Evolutionary conservation across 2,888 invertebrate species (phyloP), one percentile per base, ranked within the genome.

Genomic region (Drosophila nr. medialis): DNA sequence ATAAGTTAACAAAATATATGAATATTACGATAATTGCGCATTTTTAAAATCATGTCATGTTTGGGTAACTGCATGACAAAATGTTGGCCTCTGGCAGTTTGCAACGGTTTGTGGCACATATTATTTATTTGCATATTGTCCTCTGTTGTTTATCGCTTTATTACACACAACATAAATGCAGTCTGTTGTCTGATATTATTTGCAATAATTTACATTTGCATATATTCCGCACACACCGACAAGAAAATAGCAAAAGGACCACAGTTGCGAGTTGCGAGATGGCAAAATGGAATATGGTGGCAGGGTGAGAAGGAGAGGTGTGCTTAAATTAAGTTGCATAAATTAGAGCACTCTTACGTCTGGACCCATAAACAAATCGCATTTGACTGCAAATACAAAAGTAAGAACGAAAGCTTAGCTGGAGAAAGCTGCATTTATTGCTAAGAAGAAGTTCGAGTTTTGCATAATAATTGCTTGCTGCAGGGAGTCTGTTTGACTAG

Each of bases 161-260:
- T 78, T 65, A 66, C 54, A 63, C 58, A 63, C 54, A 48, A 54
- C 54, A 66, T 42, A 53, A 50, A 34, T 69, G 80, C 80, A 80
- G 62, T 80, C 72, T 80, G 80, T 67, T 78, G 70, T 64, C 71
- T 72, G 56, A 68, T 68, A 75, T 80, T 83, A 81, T 80, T 68
- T 77, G 66, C 80, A 67, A 83, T 80, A 69, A 80, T 80, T 83
- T 80, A 64, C 72, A 74, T 81, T 81, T 74, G 64, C 70, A 77
- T 80, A 77, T 80, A 70, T 64, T 69, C 59, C 68, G 34, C 64
- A 58, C 56, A 53, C 42, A 13, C 21, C 45, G 45, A 24, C 24
- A 45, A 45, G 45, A 24, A 45, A 53, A 58, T 27, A 55, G 59
- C 38, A n/a, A 51, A 59, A 51, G 27, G 45, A 40, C 48, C 58